Evolutionary conservation across 2,888 invertebrate species (phyloP), one percentile per base, ranked within the genome.

Genomic region (Trichogramma dendrolimi): DNA sequence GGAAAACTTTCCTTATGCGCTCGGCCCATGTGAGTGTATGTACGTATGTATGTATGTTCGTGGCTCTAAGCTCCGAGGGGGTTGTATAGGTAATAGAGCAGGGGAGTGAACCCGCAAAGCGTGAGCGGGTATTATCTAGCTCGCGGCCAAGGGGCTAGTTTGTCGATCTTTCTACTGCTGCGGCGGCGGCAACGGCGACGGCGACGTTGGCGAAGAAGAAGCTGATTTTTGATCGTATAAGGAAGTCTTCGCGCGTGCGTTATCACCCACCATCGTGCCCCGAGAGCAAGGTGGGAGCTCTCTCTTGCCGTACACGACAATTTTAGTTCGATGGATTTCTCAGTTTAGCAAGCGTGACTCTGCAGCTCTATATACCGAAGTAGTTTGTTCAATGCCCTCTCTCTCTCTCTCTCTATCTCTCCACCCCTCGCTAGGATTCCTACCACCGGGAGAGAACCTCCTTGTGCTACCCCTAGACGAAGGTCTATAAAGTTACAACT

Each of bases 251-350:
- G 60, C 63, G 58, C 67, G 39, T 50, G 42, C 50, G 62, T 64
- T 62, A 66, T 61, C 63, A 54, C 41, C 14, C 14, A 2, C 2
- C 14, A 2, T 14, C 14, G 14, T 2, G 14, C 14, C 14, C 14
- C 2, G 14, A 14, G 14, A 14, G 14, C 14, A 14, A 14, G 14
- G 14, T 14, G 14, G 14, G 14, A 14, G 14, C 14, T 14, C 14
- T 14, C 14, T 14, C 14, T 14, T 14, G 14, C 14, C 14, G 14
- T 77, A 77, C 78, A 77, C 73, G 73, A 76, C 76, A 77, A 78
- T 77, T 78, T 77, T 77, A 76, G 77, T 77, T 79, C 75, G 75
- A 77, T 75, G 75, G 75, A 78, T 78, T 71, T 73, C 71, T 67
- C 77, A 77, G 75, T 78, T 78, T 76, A 75, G 75, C 75, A 71